Conservation (phyloP, 2,113 vertebrate genomes). For the Petaurus breviceps region DNA sequence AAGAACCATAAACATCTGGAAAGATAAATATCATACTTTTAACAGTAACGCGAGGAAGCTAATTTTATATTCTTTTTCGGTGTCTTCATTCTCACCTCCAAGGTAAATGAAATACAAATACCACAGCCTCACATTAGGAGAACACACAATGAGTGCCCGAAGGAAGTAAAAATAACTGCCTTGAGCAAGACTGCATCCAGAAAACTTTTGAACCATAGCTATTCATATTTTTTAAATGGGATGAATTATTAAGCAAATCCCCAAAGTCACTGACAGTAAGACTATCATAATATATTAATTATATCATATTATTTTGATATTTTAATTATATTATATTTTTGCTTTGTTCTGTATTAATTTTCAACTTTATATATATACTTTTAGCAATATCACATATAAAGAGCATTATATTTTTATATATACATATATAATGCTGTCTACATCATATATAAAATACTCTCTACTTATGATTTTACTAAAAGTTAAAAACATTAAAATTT, state of each 20-base stretch:
- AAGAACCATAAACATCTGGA: constrained; percentile 31
- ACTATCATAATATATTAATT: not conserved
- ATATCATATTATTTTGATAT: not conserved
- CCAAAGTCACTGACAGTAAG: not conserved
- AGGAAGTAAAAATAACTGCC: constrained; percentile 42
- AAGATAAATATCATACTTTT: constrained; percentile 45
- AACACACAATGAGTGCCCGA: constrained; percentile 57
- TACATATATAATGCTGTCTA: not conserved
- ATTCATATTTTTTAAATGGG: constrained; percentile 61
- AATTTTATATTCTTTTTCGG: not conserved
- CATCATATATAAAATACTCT: not conserved
- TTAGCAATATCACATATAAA: no score
- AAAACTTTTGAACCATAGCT: constrained; percentile 48
- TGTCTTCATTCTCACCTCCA: constrained; percentile 21
- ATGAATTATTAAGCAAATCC: constrained; percentile 60
- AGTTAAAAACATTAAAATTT: not conserved
- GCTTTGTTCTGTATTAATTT: not conserved
- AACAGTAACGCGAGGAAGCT: not conserved
- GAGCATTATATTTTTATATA: not conserved
- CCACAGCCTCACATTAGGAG: constrained; percentile 44
- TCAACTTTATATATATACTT: no score
- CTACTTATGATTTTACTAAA: not conserved
- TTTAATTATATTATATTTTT: not conserved
- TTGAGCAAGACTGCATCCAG: constrained; percentile 27
- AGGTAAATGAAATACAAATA: constrained; percentile 50